phyloP scores from a whole-genome alignment of 1,140 invertebrate species.

The Ostrea denselamellosa region DNA sequence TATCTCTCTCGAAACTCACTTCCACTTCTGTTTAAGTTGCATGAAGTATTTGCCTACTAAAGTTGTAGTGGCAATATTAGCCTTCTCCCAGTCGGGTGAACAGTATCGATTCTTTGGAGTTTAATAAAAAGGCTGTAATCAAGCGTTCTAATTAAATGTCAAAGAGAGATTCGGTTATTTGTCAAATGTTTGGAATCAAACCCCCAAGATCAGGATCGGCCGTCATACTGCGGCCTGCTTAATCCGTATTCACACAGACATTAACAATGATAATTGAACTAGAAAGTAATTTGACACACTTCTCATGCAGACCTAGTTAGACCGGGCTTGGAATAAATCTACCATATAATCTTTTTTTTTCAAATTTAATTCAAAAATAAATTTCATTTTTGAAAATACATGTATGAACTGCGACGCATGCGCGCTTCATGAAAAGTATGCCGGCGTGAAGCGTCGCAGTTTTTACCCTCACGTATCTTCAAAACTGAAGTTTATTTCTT shows the following conservation, averaged over 20 bases:
- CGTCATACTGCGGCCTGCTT: neutral
- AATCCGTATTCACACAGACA: neutral
- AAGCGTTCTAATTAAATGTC: constrained; percentile 33
- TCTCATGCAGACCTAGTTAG: too few relatives aligned
- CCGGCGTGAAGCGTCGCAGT: too few relatives aligned
- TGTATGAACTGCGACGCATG: too few relatives aligned
- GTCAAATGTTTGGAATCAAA: constrained; percentile 22
- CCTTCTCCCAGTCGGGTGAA: neutral
- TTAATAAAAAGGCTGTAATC: constrained; percentile 22
- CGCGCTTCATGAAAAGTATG: too few relatives aligned
- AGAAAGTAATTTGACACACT: neutral
- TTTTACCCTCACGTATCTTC: too few relatives aligned
- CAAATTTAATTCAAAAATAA: too few relatives aligned
- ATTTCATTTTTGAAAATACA: too few relatives aligned
- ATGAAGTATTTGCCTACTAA: neutral
- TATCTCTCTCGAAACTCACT: neutral
- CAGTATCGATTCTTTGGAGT: neutral
- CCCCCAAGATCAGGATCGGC: neutral
- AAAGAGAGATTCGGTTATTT: constrained; percentile 38
- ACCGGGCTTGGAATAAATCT: too few relatives aligned
- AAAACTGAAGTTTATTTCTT: too few relatives aligned
- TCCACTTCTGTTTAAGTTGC: neutral
- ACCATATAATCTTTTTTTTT: too few relatives aligned
- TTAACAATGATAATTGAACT: constrained; percentile 15
- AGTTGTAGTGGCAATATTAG: neutral